Evolutionary conservation across 2,797 vertebrate genomes (phyloP), one percentile per base, ranked within the genome.

Genomic region (Scleropages formosus): DNA sequence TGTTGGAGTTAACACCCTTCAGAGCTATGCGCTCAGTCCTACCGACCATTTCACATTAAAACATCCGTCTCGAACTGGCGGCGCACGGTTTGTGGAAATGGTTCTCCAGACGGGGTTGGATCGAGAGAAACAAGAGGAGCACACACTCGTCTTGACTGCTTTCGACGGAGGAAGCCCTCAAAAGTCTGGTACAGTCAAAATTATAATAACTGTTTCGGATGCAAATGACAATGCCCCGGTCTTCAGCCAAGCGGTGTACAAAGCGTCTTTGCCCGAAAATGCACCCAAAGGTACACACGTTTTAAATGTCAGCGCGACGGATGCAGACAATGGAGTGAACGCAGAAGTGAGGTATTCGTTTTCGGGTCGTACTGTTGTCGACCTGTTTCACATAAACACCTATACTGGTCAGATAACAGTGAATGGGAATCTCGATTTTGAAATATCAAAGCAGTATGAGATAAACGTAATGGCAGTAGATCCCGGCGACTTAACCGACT

Each of bases 401-500:
- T 70, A 79, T 22, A 84, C 81, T 8, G 89, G 87, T 0, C 82
- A 56, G n/a, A 83, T 94, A 58, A 85, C 26, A 0, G 79, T 90
- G 12, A 4, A 26, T 11, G 81, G 77, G 27, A n/a, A 2, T 2
- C 2, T 39, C 39, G 86, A 90, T 81, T 91, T 87, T 70, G 90
- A 92, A 81, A 84, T 87, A 72, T 82, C 80, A 20, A 83, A 77
- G 22, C 79, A 83, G 78, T 88, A 87, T 49, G 88, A 86, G 78
- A 74, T 90, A 4, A 79, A 80, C 31, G 78, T 93, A 0, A 83
- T 90, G 49, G 89, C 89, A 16, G 90, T 86, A 73, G 91, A 90
- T 24, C 83, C 88, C 8, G 83, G 88, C 10, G 80, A 79, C 7
- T 77, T 90, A 7, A 81, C 79, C 20, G 82, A 84, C 1, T 77